A percentile compares a stretch with the other conserved stretches of the same genome.
These are phyloP conservation scores for Hofmannophila pseudospretella DNA, from an alignment of 2,888 invertebrate genomes.

Conservation along the genomic window DNA sequence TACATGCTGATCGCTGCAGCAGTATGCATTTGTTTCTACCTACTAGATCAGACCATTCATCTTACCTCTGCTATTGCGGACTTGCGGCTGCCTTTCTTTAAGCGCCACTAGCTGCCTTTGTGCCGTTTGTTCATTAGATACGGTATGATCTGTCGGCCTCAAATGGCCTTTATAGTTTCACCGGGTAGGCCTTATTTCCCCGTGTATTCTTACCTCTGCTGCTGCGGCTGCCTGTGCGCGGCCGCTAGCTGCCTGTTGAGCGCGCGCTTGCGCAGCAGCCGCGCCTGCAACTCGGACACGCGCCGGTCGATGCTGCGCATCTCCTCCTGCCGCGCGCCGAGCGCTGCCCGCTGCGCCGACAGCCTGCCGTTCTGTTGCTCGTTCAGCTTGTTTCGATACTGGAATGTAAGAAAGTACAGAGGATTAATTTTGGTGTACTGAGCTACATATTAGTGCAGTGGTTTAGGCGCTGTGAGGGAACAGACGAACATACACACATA, in stretches of 20 bases:
- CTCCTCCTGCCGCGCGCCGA: constrained; percentile 93
- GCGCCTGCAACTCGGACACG: constrained; percentile 95
- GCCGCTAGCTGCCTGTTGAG: constrained; percentile 83
- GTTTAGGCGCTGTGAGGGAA: too few species aligned
- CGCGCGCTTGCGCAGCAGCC: constrained; percentile 91
- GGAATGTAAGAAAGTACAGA: too few species aligned
- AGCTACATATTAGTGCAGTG: too few species aligned
- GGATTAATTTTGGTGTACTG: too few species aligned
- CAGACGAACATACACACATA: too few species aligned
- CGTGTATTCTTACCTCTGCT: constrained; percentile 44
- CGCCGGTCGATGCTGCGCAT: constrained; percentile 94
- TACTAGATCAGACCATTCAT: too few species aligned
- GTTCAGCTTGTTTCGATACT: constrained; percentile 98
- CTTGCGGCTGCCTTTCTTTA: not conserved
- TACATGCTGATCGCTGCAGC: too few species aligned
- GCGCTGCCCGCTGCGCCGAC: constrained; percentile 91
- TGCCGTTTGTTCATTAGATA: not conserved
- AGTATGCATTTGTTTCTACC: too few species aligned
- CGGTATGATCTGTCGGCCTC: too few species aligned
- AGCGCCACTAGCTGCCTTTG: not conserved
- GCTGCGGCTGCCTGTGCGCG: constrained; percentile 64
- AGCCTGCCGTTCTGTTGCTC: constrained; percentile 95
- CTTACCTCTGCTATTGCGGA: not conserved
- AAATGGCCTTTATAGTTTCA: too few species aligned
- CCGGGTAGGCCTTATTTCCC: too few species aligned